Evolutionary conservation across 2,888 invertebrate species (phyloP).

Genomic region (Phyllotreta cruciferae): DNA sequence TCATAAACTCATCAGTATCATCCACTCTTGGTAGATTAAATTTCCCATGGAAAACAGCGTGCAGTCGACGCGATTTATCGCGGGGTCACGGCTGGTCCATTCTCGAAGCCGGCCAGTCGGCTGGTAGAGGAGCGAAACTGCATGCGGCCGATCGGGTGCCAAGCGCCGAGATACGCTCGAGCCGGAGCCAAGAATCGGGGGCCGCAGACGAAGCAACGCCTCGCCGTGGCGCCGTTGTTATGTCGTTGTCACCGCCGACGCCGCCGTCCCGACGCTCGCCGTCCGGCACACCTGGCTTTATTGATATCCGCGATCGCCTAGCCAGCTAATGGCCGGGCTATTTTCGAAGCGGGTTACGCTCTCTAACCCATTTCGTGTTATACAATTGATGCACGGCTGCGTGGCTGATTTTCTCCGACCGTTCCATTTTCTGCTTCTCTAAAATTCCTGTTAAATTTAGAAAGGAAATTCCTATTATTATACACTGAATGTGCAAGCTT

Average conservation of each 20-base stretch:
- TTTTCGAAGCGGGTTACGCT: no score
- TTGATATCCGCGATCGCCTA: not conserved
- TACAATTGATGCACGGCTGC: not conserved
- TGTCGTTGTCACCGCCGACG: conserved; percentile 40
- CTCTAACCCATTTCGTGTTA: no score
- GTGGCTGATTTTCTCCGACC: conserved; percentile 3
- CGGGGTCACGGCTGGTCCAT: conserved; percentile 12
- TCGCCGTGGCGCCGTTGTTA: conserved; percentile 40
- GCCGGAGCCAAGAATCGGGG: conserved; percentile 14
- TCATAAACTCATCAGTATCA: no score
- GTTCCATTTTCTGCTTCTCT: no score
- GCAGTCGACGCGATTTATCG: not conserved
- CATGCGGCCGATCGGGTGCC: conserved; percentile 6
- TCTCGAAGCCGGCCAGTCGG: not conserved
- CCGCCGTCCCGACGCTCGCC: conserved; percentile 13
- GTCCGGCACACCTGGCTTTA: no score
- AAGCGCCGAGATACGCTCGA: conserved; percentile 28
- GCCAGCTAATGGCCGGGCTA: not conserved
- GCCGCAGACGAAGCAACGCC: conserved; percentile 32
- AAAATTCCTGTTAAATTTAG: no score
- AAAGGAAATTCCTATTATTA: no score
- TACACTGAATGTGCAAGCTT: no score
- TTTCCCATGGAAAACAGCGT: no score
- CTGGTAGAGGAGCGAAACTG: conserved; percentile 2
- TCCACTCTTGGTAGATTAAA: no score